Conservation (phyloP, 1,140 invertebrate genomes). For the Brachionus plicatilis region DNA sequence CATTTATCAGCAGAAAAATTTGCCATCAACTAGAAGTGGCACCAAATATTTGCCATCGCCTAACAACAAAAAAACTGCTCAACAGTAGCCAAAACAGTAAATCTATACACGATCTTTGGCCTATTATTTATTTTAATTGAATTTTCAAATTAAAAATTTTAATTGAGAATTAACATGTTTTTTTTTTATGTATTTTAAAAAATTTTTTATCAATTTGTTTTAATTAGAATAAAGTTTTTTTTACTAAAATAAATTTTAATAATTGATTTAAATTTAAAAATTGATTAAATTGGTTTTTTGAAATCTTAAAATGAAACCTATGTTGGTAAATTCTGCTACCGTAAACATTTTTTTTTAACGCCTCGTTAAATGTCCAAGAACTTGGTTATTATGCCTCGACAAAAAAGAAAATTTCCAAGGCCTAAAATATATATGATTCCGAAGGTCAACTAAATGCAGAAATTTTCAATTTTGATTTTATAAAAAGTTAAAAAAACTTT, state of each 20-base stretch:
- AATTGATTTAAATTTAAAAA: background rate
- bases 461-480: too few relatives aligned
- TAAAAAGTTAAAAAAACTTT: too few relatives aligned
- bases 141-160: background rate
- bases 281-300: too few relatives aligned
- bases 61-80: background rate
- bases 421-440: too few relatives aligned
- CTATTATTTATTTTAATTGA: conserved; percentile 11
- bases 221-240: conserved; percentile 14
- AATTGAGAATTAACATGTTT: background rate
- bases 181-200: background rate
- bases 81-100: background rate
- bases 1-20: conserved; percentile 3
- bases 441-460: too few relatives aligned
- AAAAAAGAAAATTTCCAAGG: too few relatives aligned
- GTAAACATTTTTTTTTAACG: too few relatives aligned
- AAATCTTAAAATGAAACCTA: too few relatives aligned
- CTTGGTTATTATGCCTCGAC: too few relatives aligned
- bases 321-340: too few relatives aligned
- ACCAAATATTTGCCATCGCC: background rate
- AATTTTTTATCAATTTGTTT: background rate
- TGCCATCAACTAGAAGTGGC: background rate
- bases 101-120: background rate
- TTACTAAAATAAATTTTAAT: background rate
- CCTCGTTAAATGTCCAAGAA: too few relatives aligned